These are phyloP conservation scores for Triplophysa tibetana DNA, from an alignment of 2,113 vertebrate genomes.

Conservation along the genomic window DNA sequence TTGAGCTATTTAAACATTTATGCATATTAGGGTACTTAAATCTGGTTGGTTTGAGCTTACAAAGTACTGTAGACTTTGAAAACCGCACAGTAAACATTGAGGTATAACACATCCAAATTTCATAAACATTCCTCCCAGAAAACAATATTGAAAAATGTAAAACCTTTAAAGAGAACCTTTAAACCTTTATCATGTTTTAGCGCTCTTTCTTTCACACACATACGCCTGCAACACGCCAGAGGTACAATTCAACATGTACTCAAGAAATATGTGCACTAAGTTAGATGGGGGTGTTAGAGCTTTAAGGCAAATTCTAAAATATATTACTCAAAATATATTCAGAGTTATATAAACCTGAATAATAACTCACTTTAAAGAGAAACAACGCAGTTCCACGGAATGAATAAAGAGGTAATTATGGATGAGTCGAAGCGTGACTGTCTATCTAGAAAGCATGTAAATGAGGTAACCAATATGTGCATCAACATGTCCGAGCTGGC, in stretches of 20 bases:
- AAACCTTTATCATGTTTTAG: conserved; percentile 46
- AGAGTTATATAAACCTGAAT: not conserved
- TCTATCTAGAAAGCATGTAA: conserved; percentile 1
- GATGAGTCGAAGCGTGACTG: conserved; percentile 27
- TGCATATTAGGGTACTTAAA: too few relatives aligned
- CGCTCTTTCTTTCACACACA: conserved; percentile 21
- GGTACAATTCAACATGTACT: conserved; percentile 26
- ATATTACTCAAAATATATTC: conserved; percentile 12
- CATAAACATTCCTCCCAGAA: conserved; percentile 6
- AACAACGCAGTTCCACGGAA: conserved; percentile 30
- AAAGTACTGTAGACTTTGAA: not conserved
- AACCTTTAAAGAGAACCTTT: conserved; percentile 22
- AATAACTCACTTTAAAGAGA: conserved; percentile 30
- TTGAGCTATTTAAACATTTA: too few relatives aligned
- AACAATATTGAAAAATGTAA: conserved; percentile 10
- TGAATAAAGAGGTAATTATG: conserved; percentile 24
- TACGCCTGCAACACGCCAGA: conserved; percentile 38
- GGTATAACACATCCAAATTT: not conserved
- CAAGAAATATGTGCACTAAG: conserved; percentile 3
- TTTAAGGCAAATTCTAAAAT: conserved; percentile 25
- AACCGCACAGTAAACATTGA: not conserved
- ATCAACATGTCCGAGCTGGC: not conserved
- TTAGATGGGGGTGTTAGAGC: conserved; percentile 5
- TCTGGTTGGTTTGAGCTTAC: too few relatives aligned
- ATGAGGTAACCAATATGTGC: conserved; percentile 14